Percentiles rank a stretch among this genome's conserved stretches.
Evolutionary conservation across 1,140 invertebrate genomes (phyloP).

Genomic region (Thalassaphorura encarpata): DNA sequence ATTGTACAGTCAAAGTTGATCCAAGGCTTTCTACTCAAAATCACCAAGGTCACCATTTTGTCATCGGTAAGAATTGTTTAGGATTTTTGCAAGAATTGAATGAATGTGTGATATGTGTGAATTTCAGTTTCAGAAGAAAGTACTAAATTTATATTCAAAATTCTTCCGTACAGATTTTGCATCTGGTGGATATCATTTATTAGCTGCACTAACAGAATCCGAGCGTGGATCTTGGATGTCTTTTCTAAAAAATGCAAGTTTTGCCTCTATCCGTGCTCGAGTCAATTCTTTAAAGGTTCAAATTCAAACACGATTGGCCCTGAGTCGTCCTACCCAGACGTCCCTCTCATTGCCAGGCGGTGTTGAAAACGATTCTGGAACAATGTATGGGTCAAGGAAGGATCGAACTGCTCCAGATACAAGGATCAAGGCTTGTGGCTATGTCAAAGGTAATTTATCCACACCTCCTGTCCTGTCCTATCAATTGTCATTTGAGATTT

Average conservation of each 20-base stretch:
- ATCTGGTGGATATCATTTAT: constrained; percentile 57
- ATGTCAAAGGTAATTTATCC: constrained; percentile 25
- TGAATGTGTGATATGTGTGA: background rate
- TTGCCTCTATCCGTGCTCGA: constrained; percentile 67
- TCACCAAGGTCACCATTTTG: constrained; percentile 26
- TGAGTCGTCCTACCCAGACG: background rate
- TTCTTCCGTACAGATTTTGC: constrained; percentile 18
- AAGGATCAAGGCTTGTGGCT: constrained; percentile 20
- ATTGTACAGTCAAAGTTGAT: constrained; percentile 65
- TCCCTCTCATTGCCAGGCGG: background rate
- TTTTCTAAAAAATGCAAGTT: constrained; percentile 71
- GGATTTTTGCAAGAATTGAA: no score
- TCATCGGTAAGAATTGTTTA: constrained; percentile 10
- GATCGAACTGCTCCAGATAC: background rate
- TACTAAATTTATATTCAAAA: no score
- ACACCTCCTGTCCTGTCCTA: background rate
- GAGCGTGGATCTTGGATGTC: constrained; percentile 81
- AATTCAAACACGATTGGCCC: constrained; percentile 6
- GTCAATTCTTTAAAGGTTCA: constrained; percentile 52
- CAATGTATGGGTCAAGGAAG: background rate
- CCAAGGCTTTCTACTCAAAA: constrained; percentile 41
- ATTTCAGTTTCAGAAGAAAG: no score
- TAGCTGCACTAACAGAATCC: constrained; percentile 64
- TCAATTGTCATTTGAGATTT: background rate
- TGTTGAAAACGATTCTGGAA: background rate